Evolutionary conservation across 2,888 invertebrate genomes (phyloP), one percentile per base, ranked within the genome.

Genomic region (Drosophila kanekoi): DNA sequence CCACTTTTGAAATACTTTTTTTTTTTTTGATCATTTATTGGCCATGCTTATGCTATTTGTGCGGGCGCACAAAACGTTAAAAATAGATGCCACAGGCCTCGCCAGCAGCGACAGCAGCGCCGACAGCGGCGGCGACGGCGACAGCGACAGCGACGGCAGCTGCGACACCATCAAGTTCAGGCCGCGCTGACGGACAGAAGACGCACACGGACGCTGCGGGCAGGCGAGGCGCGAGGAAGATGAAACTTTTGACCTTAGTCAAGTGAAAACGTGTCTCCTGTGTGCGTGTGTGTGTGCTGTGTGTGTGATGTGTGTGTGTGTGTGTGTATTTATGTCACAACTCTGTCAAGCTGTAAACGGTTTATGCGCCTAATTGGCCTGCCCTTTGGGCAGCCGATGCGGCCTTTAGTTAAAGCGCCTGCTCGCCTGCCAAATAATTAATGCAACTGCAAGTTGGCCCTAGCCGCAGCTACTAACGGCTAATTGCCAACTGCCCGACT

Each of bases 191-290:
- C 62, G 48, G 70, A 65, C 60, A 18, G 40, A 51, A 9, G 40
- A 54, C 20, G 61, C 64, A 47, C 47, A 44, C 28, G 57, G 58
- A 43, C 60, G 65, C 58, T 33, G 48, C 14, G 70, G 3, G 8
- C n/a, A 38, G 28, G 41, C 4, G 14, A 16, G 10, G 16, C 23
- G 16, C 40, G 37, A 11, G 43, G 54, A 23, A 49, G 68, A 9
- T 43, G 56, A 64, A 80, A 82, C 79, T 85, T 85, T 82, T 87
- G 85, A 85, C 85, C 85, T 85, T 87, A 85, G 85, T 72, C 85
- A 85, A 85, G 71, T 65, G 67, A 77, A 79, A 85, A 83, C 83
- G 87, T 81, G 87, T 4, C 51, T 40, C 28, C 3, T 20, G n/a
- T 4, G 16, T 11, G 4, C 9, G 28, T 14, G 32, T 54, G 38